A percentile compares a stretch with the other conserved stretches of the same genome.
These are phyloP conservation scores for Diachasmimorpha longicaudata DNA, from an alignment of 1,140 invertebrate species.

Conservation along the genomic window DNA sequence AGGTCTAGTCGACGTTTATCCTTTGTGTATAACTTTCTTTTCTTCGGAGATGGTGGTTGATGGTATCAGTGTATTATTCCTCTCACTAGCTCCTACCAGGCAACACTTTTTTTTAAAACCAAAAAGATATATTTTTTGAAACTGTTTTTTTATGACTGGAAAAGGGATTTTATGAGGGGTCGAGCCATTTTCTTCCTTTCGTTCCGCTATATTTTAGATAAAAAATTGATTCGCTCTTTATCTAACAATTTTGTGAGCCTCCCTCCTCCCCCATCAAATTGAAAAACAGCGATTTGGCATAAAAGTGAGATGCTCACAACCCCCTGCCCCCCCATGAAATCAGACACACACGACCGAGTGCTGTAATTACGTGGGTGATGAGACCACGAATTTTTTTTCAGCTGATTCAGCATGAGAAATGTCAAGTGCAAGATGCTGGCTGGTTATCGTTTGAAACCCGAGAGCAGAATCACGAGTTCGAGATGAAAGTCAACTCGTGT, in stretches of 20 bases:
- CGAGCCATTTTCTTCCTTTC: no score
- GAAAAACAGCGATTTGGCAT: conserved; percentile 28
- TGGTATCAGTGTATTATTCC: conserved; percentile 53
- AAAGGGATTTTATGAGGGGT: no score
- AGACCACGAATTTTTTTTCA: neutral
- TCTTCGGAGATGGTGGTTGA: conserved; percentile 24
- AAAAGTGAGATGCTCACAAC: neutral
- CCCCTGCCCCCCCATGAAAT: conserved; percentile 50
- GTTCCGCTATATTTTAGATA: no score
- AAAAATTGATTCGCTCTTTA: neutral
- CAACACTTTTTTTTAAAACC: no score
- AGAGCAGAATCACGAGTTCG: no score
- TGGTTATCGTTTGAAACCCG: neutral
- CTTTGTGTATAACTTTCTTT: conserved; percentile 14
- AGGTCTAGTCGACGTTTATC: conserved; percentile 48
- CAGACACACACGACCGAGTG: conserved; percentile 50
- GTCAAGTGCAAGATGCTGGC: neutral
- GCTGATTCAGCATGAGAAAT: neutral
- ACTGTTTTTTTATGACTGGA: no score
- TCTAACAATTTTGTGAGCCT: neutral
- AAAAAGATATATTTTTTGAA: no score
- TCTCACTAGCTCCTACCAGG: conserved; percentile 47
- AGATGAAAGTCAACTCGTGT: no score
- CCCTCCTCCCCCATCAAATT: neutral
- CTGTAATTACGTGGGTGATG: conserved; percentile 42